Conservation (phyloP, 2,113 vertebrate genomes). For the Bagarius yarrelli region DNA sequence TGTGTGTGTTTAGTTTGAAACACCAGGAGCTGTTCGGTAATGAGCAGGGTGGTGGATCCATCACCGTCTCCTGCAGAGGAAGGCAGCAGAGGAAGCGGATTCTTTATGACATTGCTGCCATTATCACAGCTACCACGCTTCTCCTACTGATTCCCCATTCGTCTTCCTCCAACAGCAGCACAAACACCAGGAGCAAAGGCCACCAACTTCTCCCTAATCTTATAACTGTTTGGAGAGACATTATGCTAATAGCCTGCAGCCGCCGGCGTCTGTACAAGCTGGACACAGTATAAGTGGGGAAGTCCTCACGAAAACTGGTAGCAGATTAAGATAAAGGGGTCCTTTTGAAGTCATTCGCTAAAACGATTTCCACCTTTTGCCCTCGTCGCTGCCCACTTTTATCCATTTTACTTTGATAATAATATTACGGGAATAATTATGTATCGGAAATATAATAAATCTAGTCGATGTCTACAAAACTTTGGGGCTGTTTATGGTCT, state of each 20-base stretch:
- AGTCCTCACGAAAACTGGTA: conserved; percentile 19
- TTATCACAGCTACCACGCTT: conserved; percentile 46
- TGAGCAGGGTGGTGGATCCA: conserved; percentile 42
- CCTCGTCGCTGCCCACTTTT: conserved; percentile 7
- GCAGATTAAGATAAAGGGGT: conserved; percentile 3
- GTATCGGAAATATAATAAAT: neutral
- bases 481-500: too few relatives aligned
- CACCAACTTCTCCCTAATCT: conserved; percentile 45
- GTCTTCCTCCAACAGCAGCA: conserved; percentile 11
- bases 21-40: conserved; percentile 52
- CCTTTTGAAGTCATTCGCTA: conserved; percentile 31
- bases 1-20: conserved; percentile 38
- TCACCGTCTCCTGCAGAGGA: conserved; percentile 40
- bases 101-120: conserved; percentile 33
- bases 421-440: neutral
- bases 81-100: conserved; percentile 34
- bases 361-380: conserved; percentile 18
- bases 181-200: conserved; percentile 18
- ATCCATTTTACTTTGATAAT: conserved; percentile 17
- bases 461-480: too few relatives aligned
- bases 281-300: conserved; percentile 32
- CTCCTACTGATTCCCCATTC: conserved; percentile 39
- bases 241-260: conserved; percentile 50
- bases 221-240: conserved; percentile 47
- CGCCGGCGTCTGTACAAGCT: conserved; percentile 39